Percentiles rank a stretch among this genome's conserved stretches.
Evolutionary conservation across 2,888 invertebrate genomes (phyloP).

Genomic region (Panopea generosa): DNA sequence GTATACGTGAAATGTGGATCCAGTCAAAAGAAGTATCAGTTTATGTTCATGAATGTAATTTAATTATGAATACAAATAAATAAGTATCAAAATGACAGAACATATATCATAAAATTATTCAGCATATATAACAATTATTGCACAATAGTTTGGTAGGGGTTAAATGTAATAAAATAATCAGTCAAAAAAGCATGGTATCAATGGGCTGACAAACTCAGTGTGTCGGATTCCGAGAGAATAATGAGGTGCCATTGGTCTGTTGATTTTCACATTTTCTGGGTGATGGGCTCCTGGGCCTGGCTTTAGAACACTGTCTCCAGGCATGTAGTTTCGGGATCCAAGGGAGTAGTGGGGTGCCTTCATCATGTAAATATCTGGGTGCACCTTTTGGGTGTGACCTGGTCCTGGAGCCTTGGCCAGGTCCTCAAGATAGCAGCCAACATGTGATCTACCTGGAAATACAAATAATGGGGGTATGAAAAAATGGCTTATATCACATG

Average conservation of each 20-base stretch:
- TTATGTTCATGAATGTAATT: too few species aligned
- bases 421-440: conserved; percentile 79
- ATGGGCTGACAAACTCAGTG: conserved; percentile 82
- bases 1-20: too few species aligned
- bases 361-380: conserved; percentile 87
- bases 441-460: conserved; percentile 85
- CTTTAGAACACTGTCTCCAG: conserved; percentile 91
- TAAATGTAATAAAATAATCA: too few species aligned
- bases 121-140: too few species aligned
- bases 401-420: conserved; percentile 88
- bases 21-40: too few species aligned
- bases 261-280: conserved; percentile 93
- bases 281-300: conserved; percentile 97
- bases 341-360: conserved; percentile 94
- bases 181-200: conserved; percentile 50
- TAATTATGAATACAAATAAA: too few species aligned
- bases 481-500: too few species aligned
- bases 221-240: conserved; percentile 85
- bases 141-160: too few species aligned
- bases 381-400: conserved; percentile 90
- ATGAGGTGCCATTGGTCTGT: conserved; percentile 75
- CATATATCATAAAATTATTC: too few species aligned
- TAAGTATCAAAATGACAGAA: too few species aligned
- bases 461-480: not conserved
- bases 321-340: conserved; percentile 91